Percentiles rank a stretch among this genome's conserved stretches.
Conservation (phyloP, 2,888 invertebrate species). For the Leptarthrus brevirostris region DNA sequence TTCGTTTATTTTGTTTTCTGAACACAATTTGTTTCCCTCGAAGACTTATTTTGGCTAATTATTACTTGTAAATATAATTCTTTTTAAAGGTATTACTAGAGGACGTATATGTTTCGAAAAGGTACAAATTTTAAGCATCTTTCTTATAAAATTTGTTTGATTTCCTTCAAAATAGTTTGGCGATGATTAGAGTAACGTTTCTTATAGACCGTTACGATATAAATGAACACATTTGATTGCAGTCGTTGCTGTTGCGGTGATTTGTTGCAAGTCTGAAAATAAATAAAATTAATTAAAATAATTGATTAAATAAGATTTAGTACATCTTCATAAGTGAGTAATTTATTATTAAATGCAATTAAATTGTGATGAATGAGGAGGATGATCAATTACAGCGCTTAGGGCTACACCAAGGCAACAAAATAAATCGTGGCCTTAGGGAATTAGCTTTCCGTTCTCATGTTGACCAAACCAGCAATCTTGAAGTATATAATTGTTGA, state of each 20-base stretch:
- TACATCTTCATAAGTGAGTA: background rate
- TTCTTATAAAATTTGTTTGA: slow-evolving; percentile 39
- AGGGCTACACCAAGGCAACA: too few species aligned
- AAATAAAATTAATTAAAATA: background rate
- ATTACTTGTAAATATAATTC: slow-evolving; percentile 55
- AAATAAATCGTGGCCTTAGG: too few species aligned
- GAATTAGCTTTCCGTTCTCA: too few species aligned
- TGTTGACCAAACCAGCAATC: too few species aligned
- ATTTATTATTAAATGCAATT: background rate
- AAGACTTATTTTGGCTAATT: slow-evolving; percentile 39
- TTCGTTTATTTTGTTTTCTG: slow-evolving; percentile 31
- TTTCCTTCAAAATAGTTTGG: slow-evolving; percentile 22
- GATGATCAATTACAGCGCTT: too few species aligned
- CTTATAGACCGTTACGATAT: slow-evolving; percentile 9
- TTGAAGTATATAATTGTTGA: too few species aligned
- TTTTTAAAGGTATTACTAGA: slow-evolving; percentile 56
- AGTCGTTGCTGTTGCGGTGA: background rate
- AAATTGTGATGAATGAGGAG: too few species aligned
- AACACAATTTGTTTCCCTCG: slow-evolving; percentile 19
- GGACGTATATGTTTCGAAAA: slow-evolving; percentile 59
- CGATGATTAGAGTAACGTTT: background rate
- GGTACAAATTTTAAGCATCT: slow-evolving; percentile 58
- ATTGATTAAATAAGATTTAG: background rate
- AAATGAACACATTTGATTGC: slow-evolving; percentile 33
- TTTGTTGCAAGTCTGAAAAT: slow-evolving; percentile 36